Base-by-base conservation (phyloP, 2,113 vertebrate genomes). In the Chiloscyllium plagiosum region DNA sequence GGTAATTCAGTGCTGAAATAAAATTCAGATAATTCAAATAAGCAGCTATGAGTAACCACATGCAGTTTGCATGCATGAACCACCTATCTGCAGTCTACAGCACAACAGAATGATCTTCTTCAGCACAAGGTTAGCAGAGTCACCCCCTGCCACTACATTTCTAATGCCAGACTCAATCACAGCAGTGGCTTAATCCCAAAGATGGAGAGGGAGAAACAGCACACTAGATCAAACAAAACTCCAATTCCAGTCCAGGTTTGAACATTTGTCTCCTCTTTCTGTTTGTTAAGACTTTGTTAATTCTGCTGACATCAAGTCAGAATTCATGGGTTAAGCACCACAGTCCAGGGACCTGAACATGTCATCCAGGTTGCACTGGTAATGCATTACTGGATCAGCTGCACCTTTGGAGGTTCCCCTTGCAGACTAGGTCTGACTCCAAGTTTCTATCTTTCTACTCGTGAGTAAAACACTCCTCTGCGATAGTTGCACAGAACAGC, bases 1-100 rank as follows among this genome's bases (percentile, higher is more conserved):
- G n/a, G 1, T 5, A 47, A 83, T 83, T 47, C 37, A 20, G 17
- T 22, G 80, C 80, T 20, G 42, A 22, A 22, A 42, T 42, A 20
- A 83, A 83, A 42, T 19, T 37, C 80, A 83, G 78, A 76, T 80
- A n/a, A 80, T 80, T 80, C 76, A 80, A 80, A 80, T 80, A 80
- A 37, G 33, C 33, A n/a, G 76, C 8, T 80, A n/a, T 80, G 76
- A 80, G n/a, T 37, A 33, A 37, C 33, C 29, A 37, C 10, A 83
- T 42, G 8, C 37, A 6, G 37, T 42, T 19, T 1, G 0, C 76
- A 61, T 80, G 72, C 72, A 13, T 33, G n/a, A 37, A 20, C 19
- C 80, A 83, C 80, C 26, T 76, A 76, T 2, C 72, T 76, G 12
- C 29, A 76, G 6, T 33, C 8, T 33, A 76, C 72, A n/a, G 72